A percentile compares a stretch with the other conserved stretches of the same genome.
Conservation (phyloP, 2,113 vertebrate species). For the Rhea americana region DNA sequence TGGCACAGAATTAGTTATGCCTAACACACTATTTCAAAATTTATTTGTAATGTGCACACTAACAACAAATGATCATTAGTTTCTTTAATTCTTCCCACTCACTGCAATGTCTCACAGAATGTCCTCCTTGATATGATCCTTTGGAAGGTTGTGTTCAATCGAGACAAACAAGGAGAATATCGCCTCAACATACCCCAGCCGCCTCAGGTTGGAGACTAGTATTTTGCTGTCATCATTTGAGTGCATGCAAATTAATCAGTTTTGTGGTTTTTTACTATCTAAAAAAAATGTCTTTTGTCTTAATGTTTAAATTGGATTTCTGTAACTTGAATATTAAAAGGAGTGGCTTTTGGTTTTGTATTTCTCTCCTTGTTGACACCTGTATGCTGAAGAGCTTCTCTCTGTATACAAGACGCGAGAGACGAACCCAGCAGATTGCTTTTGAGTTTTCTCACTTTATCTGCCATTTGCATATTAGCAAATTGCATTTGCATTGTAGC, state of each 20-base stretch:
- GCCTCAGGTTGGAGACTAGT: constrained; percentile 91
- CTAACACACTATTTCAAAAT: constrained; percentile 36
- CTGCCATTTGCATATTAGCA: not conserved
- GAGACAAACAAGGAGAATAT: constrained; percentile 93
- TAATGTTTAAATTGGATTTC: constrained; percentile 10
- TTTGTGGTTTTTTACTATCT: constrained; percentile 19
- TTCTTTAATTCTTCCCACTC: constrained; percentile 88
- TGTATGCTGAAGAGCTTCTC: not conserved
- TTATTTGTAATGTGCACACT: constrained; percentile 68
- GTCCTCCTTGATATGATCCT: constrained; percentile 98
- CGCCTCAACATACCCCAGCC: constrained; percentile 85
- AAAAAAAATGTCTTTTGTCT: constrained; percentile 22
- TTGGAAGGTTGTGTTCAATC: constrained; percentile 97
- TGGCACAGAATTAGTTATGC: not conserved
- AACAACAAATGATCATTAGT: constrained; percentile 74
- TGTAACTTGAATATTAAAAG: not conserved
- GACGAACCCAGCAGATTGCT: not conserved
- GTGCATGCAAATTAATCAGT: constrained; percentile 50
- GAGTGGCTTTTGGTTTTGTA: not conserved
- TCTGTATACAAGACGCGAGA: not conserved
- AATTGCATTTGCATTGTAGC: not conserved
- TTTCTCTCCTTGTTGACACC: not conserved
- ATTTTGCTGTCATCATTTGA: constrained; percentile 67
- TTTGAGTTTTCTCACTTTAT: not conserved
- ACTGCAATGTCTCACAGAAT: constrained; percentile 91